Base-by-base conservation (phyloP, 2,888 invertebrate species). In the Stomorhina lunata region DNA sequence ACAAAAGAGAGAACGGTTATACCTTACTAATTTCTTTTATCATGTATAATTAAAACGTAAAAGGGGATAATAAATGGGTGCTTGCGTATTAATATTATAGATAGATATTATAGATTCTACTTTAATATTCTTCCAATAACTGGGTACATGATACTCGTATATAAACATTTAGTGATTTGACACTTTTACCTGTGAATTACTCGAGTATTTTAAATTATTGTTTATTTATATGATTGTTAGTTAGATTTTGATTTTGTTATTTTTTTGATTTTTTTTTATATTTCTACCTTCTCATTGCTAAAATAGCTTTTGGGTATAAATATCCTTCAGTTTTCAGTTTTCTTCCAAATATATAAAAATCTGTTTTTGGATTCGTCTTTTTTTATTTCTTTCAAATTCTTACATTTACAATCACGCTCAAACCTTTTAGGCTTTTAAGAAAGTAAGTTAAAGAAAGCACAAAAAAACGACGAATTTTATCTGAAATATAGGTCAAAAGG, bases 401-500 rank as follows among this genome's bases (percentile, higher is more conserved):
- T 59, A 27, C 27, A 69, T 57, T n/a, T n/a, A n/a, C n/a, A n/a
- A n/a, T n/a, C n/a, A n/a, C n/a, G n/a, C n/a, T n/a, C 27, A 68
- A 69, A 79, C 65, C 75, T 82, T 82, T 79, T 82, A 82, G 82
- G 78, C 82, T 82, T 79, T 76, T 76, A 80, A 72, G 59, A 71
- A 59, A 50, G n/a, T 68, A 37, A 34, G 40, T 22, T 57, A 27
- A 55, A 32, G 32, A 43, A 63, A 50, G 22, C 45, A 71, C n/a
- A 50, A 65, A 45, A 59, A 37, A 76, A 40, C 40, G 34, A 37
- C 10, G 15, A 6, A 9, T 25, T 43, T 2, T 43, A 65, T 55
- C 40, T 71, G 55, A 80, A 82, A 85, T 83, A 83, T 84, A 86
- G 89, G 89, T 89, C 89, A 88, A 89, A 87, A 89, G 88, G 87